phyloP scores from a whole-genome alignment of 2,113 vertebrate genomes.

The Bos taurus region DNA sequence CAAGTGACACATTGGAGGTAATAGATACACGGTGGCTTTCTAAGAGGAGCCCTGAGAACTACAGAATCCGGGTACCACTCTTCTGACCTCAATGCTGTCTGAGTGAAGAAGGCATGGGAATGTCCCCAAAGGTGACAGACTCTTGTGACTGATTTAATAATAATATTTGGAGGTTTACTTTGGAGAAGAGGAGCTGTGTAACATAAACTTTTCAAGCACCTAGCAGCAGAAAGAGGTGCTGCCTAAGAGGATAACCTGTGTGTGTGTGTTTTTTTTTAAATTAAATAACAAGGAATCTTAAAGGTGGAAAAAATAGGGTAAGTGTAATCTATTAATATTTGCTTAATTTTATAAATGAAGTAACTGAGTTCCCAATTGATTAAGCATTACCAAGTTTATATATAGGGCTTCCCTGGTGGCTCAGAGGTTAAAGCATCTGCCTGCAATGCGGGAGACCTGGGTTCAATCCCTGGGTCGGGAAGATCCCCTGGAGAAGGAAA shows the following conservation, averaged over 20 bases:
- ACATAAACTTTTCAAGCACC: not conserved
- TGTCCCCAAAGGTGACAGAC: not conserved
- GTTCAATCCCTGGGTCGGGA: no score
- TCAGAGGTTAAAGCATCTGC: no score
- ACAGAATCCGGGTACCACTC: not conserved
- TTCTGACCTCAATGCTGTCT: not conserved
- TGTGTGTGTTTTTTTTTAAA: not conserved
- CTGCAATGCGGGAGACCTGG: no score
- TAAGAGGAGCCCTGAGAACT: not conserved
- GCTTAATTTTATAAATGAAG: constrained; percentile 19
- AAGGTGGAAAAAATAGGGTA: not conserved
- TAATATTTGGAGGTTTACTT: not conserved
- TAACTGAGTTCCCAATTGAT: not conserved
- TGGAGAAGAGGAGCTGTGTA: not conserved
- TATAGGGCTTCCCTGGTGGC: no score
- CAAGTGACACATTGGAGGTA: not conserved
- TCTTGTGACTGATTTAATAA: not conserved
- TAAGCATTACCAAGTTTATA: not conserved
- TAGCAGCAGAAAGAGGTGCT: not conserved
- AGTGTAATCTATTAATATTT: not conserved
- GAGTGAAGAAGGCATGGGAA: not conserved
- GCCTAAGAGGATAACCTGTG: not conserved
- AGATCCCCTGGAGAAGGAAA: no score
- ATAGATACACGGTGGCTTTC: not conserved
- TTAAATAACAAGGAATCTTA: not conserved